phyloP scores from a whole-genome alignment of 1,140 invertebrate genomes.

The Coboldia fuscipes region DNA sequence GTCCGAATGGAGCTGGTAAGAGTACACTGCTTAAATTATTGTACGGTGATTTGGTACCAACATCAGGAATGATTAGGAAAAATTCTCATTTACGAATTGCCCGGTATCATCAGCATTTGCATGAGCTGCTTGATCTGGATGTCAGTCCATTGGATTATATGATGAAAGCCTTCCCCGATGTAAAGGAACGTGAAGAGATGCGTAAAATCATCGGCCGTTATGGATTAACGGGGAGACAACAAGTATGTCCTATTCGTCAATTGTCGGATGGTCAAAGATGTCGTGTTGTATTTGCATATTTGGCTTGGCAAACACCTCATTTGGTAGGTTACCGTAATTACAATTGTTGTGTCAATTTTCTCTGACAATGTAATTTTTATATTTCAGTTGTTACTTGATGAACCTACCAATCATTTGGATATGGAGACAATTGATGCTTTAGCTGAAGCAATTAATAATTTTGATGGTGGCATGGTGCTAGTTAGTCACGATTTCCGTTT shows the following conservation, averaged over 20 bases:
- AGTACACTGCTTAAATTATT: slow-evolving; percentile 91
- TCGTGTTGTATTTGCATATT: slow-evolving; percentile 94
- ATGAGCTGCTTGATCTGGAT: slow-evolving; percentile 88
- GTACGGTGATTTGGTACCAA: slow-evolving; percentile 82
- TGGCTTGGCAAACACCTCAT: slow-evolving; percentile 89
- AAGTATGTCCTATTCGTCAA: slow-evolving; percentile 94
- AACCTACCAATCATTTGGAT: slow-evolving; percentile 98
- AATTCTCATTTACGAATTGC: slow-evolving; percentile 95
- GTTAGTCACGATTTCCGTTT: slow-evolving; percentile 95
- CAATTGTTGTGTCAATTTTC: too few relatives aligned
- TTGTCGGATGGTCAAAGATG: slow-evolving; percentile 96
- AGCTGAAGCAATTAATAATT: slow-evolving; percentile 93
- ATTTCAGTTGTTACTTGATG: slow-evolving; percentile 85
- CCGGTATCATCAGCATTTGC: slow-evolving; percentile 96
- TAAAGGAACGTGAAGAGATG: slow-evolving; percentile 98
- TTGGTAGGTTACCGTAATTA: too few relatives aligned
- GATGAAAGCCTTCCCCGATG: slow-evolving; percentile 90
- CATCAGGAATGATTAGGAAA: slow-evolving; percentile 91
- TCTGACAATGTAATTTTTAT: too few relatives aligned
- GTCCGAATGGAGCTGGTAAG: slow-evolving; percentile 96
- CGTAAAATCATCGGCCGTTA: slow-evolving; percentile 96
- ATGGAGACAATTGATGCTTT: slow-evolving; percentile 98
- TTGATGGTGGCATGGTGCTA: slow-evolving; percentile 92
- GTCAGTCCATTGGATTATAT: slow-evolving; percentile 94
- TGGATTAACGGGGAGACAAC: slow-evolving; percentile 88